Evolutionary conservation across 2,797 vertebrate genomes (phyloP), one percentile per base, ranked within the genome.

Genomic region (Labroides dimidiatus): DNA sequence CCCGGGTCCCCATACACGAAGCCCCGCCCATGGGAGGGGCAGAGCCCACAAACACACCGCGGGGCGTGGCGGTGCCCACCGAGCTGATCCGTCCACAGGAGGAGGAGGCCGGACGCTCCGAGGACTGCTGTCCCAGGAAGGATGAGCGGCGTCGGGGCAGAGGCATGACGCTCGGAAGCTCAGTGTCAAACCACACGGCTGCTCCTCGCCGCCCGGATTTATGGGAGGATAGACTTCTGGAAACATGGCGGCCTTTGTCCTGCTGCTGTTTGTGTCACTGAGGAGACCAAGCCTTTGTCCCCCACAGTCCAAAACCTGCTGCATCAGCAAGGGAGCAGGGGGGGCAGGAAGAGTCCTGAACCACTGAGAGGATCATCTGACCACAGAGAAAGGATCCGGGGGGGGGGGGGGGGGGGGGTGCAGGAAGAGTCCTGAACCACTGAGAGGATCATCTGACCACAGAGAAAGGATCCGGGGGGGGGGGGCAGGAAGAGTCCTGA

Each of bases 111-210:
- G 89, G 21, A 17, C 94, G 88, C 4, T 94, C 80, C 0, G 89
- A 24, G 51, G 78, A 57, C 72, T 93, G 80, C 75, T 94, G 95
- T 62, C 95, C 96, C 84, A 96, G 77, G 75, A 96, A 93, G 64
- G 96, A 96, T 0, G 93, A 94, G 75, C 94, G 92, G 73, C 93
- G 95, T 89, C 96, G 92, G 11, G 95, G 94, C 77, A 98, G 92
- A 91, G 96, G 93, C 96, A 97, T 96, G 89, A 17, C 50, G 69
- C 45, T 58, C 66, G 45, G 78, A 4, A 37, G 80, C 45, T 71
- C 41, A 57, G 53, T 61, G 66, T 43, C 79, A 92, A 87, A 92
- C 88, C 84, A 54, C 45, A 63, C 72, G 48, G 60, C 58, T 66
- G 75, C 84, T 69, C 84, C 5, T 1, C 0, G 6, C 4, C 0